A percentile compares a stretch with the other conserved stretches of the same genome.
These are phyloP conservation scores for Bufo gargarizans DNA, from an alignment of 2,113 vertebrate genomes.

Conservation along the genomic window DNA sequence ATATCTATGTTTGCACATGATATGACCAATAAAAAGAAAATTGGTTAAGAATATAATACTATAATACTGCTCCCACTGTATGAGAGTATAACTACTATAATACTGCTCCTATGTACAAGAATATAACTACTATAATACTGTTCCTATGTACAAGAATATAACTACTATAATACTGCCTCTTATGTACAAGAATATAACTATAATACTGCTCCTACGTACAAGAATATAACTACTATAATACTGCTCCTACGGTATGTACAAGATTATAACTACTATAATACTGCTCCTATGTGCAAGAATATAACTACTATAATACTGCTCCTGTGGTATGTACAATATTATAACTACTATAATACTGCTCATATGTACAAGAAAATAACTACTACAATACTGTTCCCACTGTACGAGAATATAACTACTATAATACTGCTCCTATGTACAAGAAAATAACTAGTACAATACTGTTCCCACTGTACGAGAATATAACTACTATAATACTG, in stretches of 20 bases:
- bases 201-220: neutral
- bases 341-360: too few species aligned
- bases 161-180: neutral
- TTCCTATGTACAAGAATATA: too few species aligned
- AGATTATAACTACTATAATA: neutral
- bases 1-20: too few species aligned
- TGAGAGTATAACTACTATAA: too few species aligned
- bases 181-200: neutral
- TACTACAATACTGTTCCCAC: neutral
- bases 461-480: neutral
- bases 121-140: too few species aligned
- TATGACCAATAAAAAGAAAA: too few species aligned
- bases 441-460: neutral
- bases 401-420: neutral
- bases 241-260: neutral
- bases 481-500: constrained; percentile 1
- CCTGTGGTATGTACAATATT: too few species aligned
- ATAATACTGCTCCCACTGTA: too few species aligned
- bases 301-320: too few species aligned
- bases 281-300: too few species aligned
- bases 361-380: neutral
- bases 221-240: neutral
- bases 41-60: too few species aligned
- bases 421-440: neutral
- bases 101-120: too few species aligned